A percentile compares a stretch with the other conserved stretches of the same genome.
Conservation (phyloP, 2,888 invertebrate genomes). For the Pegoplata infirma region DNA sequence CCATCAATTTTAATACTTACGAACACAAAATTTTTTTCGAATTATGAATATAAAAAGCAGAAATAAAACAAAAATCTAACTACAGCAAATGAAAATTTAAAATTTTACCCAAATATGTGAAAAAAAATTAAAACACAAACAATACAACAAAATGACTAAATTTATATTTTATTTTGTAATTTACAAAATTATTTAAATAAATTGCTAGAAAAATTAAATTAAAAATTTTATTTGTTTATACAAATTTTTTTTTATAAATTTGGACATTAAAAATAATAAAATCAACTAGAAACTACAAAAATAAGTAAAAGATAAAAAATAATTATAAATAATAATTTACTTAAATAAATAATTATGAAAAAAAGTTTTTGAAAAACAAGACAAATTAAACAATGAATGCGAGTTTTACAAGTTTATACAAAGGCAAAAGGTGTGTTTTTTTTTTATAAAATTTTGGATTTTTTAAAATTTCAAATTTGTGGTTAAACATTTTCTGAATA, state of each 20-base stretch:
- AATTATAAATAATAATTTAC: constrained; percentile 1
- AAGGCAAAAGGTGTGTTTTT: constrained; percentile 33
- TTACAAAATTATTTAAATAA: constrained; percentile 28
- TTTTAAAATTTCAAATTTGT: too few relatives aligned
- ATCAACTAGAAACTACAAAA: constrained; percentile 1
- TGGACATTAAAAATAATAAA: too few relatives aligned
- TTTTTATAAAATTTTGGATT: too few relatives aligned
- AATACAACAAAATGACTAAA: constrained; percentile 60
- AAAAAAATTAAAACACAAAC: constrained; percentile 64
- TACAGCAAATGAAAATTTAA: constrained; percentile 3
- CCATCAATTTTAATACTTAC: not conserved
- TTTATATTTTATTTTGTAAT: constrained; percentile 49
- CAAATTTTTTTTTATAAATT: constrained; percentile 15
- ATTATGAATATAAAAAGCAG: not conserved
- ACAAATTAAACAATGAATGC: constrained; percentile 35
- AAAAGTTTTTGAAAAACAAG: constrained; percentile 4
- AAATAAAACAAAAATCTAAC: not conserved
- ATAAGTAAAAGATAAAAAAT: constrained; percentile 15
- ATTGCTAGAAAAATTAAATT: constrained; percentile 32
- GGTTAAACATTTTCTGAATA: too few relatives aligned
- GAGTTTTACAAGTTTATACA: constrained; percentile 49
- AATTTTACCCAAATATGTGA: too few relatives aligned
- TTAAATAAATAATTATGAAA: not conserved
- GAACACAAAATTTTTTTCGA: not conserved
- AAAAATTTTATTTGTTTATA: constrained; percentile 14